Evolutionary conservation across 2,113 vertebrate species (phyloP).

Genomic region (Ameiurus melas): DNA sequence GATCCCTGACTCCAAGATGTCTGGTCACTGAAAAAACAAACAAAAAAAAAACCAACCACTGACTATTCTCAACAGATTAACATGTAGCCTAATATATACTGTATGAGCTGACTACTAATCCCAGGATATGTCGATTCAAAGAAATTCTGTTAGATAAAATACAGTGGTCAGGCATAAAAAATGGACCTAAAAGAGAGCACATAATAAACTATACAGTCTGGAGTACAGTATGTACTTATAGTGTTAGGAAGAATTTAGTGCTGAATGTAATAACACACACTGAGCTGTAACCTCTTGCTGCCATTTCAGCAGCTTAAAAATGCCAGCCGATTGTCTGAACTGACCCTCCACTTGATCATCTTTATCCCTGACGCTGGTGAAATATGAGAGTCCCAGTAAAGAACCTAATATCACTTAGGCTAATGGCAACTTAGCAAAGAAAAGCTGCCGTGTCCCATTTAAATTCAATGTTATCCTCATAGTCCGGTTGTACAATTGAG

Average conservation of each 20-base stretch:
- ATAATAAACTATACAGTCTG: not conserved
- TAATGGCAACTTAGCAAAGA: not conserved
- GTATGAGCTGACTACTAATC: not conserved
- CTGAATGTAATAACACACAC: not conserved
- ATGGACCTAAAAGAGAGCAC: not conserved
- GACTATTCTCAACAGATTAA: not conserved
- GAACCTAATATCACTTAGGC: not conserved
- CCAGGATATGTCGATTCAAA: not conserved
- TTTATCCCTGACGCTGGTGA: not conserved
- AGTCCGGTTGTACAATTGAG: not conserved
- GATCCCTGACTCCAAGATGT: not conserved
- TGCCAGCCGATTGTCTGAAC: not conserved
- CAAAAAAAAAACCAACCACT: not conserved
- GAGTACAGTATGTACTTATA: not conserved
- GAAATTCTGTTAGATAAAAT: not conserved
- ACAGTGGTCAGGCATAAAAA: not conserved
- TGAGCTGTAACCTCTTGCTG: constrained; percentile 12
- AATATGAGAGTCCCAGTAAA: not conserved
- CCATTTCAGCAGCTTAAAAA: not conserved
- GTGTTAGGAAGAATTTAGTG: not conserved
- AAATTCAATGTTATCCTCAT: not conserved
- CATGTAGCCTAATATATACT: not conserved
- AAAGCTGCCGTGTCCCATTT: not conserved
- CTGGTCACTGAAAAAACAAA: not conserved
- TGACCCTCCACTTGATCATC: not conserved